Evolutionary conservation across 2,797 vertebrate genomes (phyloP), one percentile per base, ranked within the genome.

Genomic region (Mycteria americana): DNA sequence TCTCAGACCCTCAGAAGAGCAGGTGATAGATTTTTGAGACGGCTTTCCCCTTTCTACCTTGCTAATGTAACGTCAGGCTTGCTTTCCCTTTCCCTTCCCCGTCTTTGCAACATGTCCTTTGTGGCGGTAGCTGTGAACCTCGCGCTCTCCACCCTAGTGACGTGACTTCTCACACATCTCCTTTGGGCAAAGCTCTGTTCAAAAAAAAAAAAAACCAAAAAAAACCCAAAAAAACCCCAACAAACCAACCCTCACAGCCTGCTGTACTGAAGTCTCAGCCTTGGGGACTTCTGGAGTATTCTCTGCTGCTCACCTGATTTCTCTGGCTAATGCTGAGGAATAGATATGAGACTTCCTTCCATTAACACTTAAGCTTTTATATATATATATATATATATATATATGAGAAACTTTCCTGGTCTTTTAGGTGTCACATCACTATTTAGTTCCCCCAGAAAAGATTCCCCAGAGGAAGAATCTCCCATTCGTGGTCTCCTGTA

Each of bases 381-480:
- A 24, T 17, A 6, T 5, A 1, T 13, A 30, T 11, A 18, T 6
- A 51, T 10, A 4, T 6, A 41, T 18, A 7, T 4, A 1, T 8
- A 30, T 10, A 14, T 6, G 74, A 67, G 77, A 56, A 78, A 15
- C 25, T 53, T 56, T 73, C 45, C 79, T n/a, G 73, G 23, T 41
- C 67, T 69, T 22, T 43, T 21, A 27, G 56, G 17, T 65, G 73
- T 64, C 83, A 4, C 69, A 64, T 65, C 48, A 2, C 60, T 48
- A 4, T 24, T 72, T 6, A 14, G 45, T 87, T 41, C 54, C 62
- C 65, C 54, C 13, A 30, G 41, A 27, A 48, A 53, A 33, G 18
- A 33, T 56, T 74, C 74, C 65, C 46, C 57, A 2, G n/a, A 63
- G 77, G 64, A 51, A 81, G 37, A 54, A 48, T 30, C 45, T 68